These are phyloP conservation scores for Tetheella fluctuosa DNA, from an alignment of 2,888 invertebrate genomes.

Conservation along the genomic window DNA sequence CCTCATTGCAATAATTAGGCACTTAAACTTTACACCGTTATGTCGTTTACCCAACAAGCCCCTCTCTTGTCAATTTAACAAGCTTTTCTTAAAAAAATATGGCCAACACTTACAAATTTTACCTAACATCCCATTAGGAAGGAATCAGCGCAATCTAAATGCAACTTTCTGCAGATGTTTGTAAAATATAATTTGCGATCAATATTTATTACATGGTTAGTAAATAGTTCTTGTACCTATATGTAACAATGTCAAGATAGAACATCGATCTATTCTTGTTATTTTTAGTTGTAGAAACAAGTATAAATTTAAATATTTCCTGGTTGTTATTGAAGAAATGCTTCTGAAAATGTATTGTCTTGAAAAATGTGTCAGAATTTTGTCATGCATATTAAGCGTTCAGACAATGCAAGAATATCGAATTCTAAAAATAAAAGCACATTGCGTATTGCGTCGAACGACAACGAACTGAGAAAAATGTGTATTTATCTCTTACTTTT, in stretches of 20 bases:
- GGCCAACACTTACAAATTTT: not conserved
- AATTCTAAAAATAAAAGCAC: constrained; percentile 11
- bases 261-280: too few species aligned
- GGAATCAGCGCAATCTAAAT: too few species aligned
- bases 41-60: not conserved
- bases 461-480: constrained; percentile 45
- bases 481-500: constrained; percentile 16
- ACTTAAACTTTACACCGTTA: constrained; percentile 4
- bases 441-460: constrained; percentile 25
- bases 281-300: too few species aligned
- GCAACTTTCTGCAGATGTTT: too few species aligned
- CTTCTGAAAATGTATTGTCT: too few species aligned
- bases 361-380: not conserved
- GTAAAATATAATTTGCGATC: not conserved
- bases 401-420: not conserved
- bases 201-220: not conserved
- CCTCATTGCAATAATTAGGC: not conserved
- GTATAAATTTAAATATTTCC: too few species aligned
- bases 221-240: not conserved
- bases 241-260: too few species aligned
- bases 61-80: too few species aligned
- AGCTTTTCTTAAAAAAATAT: not conserved
- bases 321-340: too few species aligned
- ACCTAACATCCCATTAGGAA: not conserved
- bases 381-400: not conserved